Percentiles rank a stretch among this genome's conserved stretches.
Evolutionary conservation across 2,113 vertebrate genomes (phyloP).

Genomic region (Ariopsis seemanni): DNA sequence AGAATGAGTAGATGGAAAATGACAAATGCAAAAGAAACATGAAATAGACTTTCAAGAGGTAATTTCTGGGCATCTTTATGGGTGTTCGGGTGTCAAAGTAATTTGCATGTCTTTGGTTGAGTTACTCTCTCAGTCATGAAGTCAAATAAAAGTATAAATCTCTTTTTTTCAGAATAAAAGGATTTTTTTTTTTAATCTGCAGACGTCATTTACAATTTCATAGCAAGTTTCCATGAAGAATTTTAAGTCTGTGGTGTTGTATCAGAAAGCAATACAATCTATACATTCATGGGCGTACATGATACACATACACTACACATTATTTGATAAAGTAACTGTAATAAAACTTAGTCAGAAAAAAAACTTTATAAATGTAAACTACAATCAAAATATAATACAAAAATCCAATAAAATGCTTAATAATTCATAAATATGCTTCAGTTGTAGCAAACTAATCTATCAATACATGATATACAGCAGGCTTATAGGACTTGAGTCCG

Average conservation of each 20-base stretch:
- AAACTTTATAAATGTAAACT: too few species aligned
- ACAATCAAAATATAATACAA: too few species aligned
- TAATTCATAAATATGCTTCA: too few species aligned
- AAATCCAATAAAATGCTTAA: too few species aligned
- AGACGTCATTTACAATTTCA: background rate
- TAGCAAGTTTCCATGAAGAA: background rate
- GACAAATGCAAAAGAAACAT: background rate
- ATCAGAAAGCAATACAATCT: background rate
- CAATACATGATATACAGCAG: too few species aligned
- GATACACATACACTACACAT: background rate
- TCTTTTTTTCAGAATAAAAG: background rate
- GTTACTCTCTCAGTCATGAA: background rate
- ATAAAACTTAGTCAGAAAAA: too few species aligned
- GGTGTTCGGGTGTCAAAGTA: background rate
- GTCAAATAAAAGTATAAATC: background rate
- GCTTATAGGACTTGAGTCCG: too few species aligned
- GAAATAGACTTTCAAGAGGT: background rate
- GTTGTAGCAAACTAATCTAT: too few species aligned
- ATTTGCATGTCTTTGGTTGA: background rate
- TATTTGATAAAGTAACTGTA: too few species aligned
- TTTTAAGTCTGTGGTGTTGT: background rate
- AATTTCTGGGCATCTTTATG: background rate
- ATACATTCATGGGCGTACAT: background rate
- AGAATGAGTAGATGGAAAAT: background rate
- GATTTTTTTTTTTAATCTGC: background rate